Base-by-base conservation (phyloP, 2,888 invertebrate species). In the Hedychridium roseum region DNA sequence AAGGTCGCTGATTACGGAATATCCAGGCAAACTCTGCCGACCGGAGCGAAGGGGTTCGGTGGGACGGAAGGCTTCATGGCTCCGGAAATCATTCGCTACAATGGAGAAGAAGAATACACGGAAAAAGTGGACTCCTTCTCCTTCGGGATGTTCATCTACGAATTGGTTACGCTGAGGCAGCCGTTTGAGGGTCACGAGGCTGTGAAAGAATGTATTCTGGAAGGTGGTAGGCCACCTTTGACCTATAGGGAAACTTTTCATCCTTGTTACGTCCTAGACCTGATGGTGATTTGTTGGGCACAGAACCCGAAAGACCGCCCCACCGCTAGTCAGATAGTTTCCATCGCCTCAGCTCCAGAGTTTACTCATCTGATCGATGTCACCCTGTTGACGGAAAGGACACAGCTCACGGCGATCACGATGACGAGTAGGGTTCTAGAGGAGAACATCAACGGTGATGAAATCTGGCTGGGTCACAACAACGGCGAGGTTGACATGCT, bases 51-150 rank as follows among this genome's bases (percentile, higher is more conserved):
- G 77, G 98, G 99, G 0, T 98, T 97, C 81, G 98, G 97, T 0
- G 98, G 99, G 1, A 99, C 99, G 0, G 96, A 97, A 80, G 98
- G 98, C 0, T 99, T 97, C 78, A 99, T 99, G 94, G 99, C 98
- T 1, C 99, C 98, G 0, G 98, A 99, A 83, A 98, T 99, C 59
- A 94, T 98, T 83, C 85, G 94, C 36, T 97, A 95, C 79, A 98
- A 97, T 76, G 99, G 99, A 0, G 98, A 98, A 77, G 97, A 97
- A 76, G 97, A 97, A 67, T 99, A 99, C 67, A 98, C 97, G 0
- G 97, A 97, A 73, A 98, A 98, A 85, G 97, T 97, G 47, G 98
- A 99, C 76, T 96, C 97, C 63, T 99, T 98, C 80, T 98, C 98
- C 0, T 98, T 96, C 81, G 98, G 97, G 12, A 98, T 99, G 97